phyloP scores from a whole-genome alignment of 2,797 vertebrate genomes.

The Limosa lapponica region DNA sequence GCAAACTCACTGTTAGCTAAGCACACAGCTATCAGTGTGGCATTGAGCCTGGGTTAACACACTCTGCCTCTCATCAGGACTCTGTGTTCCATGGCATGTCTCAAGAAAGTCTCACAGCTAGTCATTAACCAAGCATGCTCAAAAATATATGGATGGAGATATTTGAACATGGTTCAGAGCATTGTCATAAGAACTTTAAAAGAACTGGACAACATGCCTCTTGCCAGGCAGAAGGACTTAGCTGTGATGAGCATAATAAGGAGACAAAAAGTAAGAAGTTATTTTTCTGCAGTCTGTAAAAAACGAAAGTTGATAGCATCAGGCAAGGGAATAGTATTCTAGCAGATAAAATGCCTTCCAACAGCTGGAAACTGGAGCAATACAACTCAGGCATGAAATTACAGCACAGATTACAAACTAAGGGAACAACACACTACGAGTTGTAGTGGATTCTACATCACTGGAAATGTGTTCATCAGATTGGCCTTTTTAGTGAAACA shows the following conservation, averaged over 20 bases:
- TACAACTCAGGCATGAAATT: conserved; percentile 39
- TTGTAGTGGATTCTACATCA: not conserved
- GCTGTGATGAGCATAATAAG: not conserved
- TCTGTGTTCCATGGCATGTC: not conserved
- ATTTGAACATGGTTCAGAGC: not conserved
- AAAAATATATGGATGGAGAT: not conserved
- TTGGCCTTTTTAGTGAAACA: not conserved
- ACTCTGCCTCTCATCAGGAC: not conserved
- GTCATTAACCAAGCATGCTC: not conserved
- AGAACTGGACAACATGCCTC: not conserved
- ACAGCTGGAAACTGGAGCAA: conserved; percentile 14
- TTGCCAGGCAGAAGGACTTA: not conserved
- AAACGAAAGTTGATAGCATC: not conserved
- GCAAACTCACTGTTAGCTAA: conserved; percentile 31
- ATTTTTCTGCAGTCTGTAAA: not conserved
- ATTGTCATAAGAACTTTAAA: not conserved
- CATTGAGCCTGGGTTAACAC: conserved; percentile 33
- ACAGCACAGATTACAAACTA: not conserved
- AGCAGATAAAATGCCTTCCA: conserved; percentile 35
- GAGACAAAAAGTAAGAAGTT: not conserved
- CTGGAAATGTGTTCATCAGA: conserved; percentile 19
- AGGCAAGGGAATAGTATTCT: conserved; percentile 16
- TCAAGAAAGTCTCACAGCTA: not conserved
- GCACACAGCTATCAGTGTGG: conserved; percentile 37
- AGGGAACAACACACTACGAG: not conserved